Evolutionary conservation across 2,797 vertebrate species (phyloP).

Genomic region (Rhabdophis nuchalis): DNA sequence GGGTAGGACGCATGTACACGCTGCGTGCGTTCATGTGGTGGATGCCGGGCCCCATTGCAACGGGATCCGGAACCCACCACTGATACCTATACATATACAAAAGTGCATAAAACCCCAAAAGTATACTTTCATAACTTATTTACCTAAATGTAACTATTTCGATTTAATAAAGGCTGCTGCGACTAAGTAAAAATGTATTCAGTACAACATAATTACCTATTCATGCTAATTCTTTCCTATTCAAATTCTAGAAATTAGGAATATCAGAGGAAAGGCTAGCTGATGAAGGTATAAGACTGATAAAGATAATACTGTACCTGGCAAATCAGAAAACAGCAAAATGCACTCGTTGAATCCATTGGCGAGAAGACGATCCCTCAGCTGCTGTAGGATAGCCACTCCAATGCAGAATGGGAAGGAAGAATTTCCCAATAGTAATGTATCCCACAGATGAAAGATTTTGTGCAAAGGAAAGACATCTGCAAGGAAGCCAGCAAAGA

Average conservation of each 20-base stretch:
- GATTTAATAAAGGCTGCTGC: neutral
- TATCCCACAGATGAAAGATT: constrained; percentile 99
- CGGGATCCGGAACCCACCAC: too few relatives aligned
- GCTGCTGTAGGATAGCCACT: constrained; percentile 95
- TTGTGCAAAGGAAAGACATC: constrained; percentile 94
- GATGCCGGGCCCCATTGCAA: too few relatives aligned
- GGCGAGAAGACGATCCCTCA: constrained; percentile 90
- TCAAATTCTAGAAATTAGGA: neutral
- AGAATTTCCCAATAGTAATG: constrained; percentile 91
- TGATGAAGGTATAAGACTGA: neutral
- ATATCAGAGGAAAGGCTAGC: neutral
- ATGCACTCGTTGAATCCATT: constrained; percentile 99
- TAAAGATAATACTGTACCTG: constrained; percentile 74
- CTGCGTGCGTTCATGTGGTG: too few relatives aligned
- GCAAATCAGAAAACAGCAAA: constrained; percentile 96
- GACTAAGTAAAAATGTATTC: neutral
- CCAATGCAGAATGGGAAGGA: constrained; percentile 98
- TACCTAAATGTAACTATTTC: neutral
- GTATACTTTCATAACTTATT: neutral
- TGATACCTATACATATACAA: neutral
- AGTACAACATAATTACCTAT: neutral
- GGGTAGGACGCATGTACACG: too few relatives aligned
- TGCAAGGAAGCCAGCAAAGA: constrained; percentile 56
- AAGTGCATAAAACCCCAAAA: neutral
- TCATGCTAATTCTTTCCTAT: neutral